These are phyloP conservation scores for Tenebrosternarchus preto DNA, from an alignment of 2,113 vertebrate genomes.

Conservation along the genomic window DNA sequence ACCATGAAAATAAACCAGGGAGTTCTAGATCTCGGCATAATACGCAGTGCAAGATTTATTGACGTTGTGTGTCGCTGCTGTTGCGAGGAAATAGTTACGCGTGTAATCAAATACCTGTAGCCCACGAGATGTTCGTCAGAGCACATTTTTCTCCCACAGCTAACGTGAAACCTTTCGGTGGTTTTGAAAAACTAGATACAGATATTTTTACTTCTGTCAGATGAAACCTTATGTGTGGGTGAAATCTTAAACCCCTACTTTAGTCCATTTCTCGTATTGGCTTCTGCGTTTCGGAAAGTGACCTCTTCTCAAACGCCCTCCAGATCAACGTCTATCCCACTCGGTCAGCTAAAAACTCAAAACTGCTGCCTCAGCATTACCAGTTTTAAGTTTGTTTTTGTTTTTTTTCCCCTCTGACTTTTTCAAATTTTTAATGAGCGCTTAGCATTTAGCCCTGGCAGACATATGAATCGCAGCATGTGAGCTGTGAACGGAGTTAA, in stretches of 20 bases:
- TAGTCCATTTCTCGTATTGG: conserved; percentile 19
- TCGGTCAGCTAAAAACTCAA: conserved; percentile 24
- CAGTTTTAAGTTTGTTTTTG: neutral
- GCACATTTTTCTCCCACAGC: neutral
- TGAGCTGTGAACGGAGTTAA: neutral
- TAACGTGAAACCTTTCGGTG: neutral
- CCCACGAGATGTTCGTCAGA: no score
- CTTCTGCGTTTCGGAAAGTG: conserved; percentile 15
- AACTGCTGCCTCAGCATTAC: conserved; percentile 19
- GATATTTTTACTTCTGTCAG: neutral
- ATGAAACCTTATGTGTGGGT: neutral
- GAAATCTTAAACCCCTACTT: conserved; percentile 27
- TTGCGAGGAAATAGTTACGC: neutral
- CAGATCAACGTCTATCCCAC: conserved; percentile 8
- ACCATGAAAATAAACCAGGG: no score
- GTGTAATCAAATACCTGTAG: conserved; percentile 5
- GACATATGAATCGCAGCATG: conserved; percentile 18
- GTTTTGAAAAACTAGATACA: neutral
- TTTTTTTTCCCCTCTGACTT: neutral
- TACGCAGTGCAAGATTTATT: neutral
- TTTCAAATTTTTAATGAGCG: neutral
- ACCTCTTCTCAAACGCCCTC: conserved; percentile 1
- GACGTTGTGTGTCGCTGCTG: neutral
- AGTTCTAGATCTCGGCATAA: neutral
- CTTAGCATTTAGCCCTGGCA: conserved; percentile 8